Percentiles rank a stretch among this genome's conserved stretches.
These are phyloP conservation scores for Puntigrus tetrazona DNA, from an alignment of 2,113 vertebrate genomes.

Conservation along the genomic window DNA sequence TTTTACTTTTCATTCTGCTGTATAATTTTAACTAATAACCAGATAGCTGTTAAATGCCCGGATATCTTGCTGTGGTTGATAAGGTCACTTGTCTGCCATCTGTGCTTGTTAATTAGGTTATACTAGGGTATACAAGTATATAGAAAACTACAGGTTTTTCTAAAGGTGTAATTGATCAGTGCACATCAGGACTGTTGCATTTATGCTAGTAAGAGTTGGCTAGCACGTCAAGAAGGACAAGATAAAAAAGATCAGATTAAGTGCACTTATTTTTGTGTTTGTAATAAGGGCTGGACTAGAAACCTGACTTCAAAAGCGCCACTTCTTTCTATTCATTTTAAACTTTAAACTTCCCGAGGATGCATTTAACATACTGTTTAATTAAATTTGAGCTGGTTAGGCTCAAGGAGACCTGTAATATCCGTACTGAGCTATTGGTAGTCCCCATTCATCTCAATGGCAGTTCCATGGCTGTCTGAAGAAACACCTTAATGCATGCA, in stretches of 20 bases:
- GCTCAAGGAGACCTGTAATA: neutral
- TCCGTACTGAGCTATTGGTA: neutral
- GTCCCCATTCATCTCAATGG: neutral
- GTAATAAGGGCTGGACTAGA: neutral
- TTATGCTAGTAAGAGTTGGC: neutral
- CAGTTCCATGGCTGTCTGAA: neutral
- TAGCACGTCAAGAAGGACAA: neutral
- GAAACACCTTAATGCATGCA: neutral
- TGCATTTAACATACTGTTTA: neutral
- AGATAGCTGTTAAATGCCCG: neutral
- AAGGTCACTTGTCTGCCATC: slow-evolving; percentile 29
- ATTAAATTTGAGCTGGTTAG: neutral
- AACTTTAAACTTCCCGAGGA: neutral
- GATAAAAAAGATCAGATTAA: neutral
- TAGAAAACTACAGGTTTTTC: slow-evolving; percentile 23
- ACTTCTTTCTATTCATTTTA: neutral
- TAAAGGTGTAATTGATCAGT: neutral
- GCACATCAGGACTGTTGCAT: neutral
- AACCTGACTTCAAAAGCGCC: neutral
- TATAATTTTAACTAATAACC: neutral
- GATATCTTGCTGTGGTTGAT: slow-evolving; percentile 8
- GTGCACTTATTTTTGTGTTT: neutral
- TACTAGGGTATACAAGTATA: slow-evolving; percentile 31
- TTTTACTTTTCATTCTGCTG: neutral
- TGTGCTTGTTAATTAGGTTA: slow-evolving; percentile 33